These are phyloP conservation scores for Remorina albescens DNA, from an alignment of 2,797 vertebrate species.

Conservation along the genomic window DNA sequence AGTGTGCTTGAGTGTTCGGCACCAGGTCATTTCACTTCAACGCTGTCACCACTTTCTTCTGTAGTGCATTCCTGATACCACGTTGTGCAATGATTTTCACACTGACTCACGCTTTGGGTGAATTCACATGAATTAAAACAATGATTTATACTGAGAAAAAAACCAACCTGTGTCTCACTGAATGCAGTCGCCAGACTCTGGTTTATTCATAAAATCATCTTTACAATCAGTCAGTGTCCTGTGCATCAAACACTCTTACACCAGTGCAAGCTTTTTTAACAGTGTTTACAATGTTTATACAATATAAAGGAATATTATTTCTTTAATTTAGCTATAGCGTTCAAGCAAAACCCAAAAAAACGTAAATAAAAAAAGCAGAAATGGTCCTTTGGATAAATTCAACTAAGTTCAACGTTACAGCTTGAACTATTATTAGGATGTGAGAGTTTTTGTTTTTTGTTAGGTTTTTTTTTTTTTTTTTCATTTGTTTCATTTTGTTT, in stretches of 20 bases:
- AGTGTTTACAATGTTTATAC: not conserved
- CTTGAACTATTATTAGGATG: not conserved
- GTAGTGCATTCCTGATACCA: conserved; percentile 23
- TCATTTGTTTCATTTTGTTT: too few species aligned
- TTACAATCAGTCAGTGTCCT: not conserved
- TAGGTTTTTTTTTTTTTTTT: too few species aligned
- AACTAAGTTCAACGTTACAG: not conserved
- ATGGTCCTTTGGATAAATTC: not conserved
- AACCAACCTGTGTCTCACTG: conserved; percentile 12
- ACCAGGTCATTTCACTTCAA: conserved; percentile 18
- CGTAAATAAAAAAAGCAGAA: not conserved
- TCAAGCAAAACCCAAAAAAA: not conserved
- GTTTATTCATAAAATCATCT: conserved; percentile 42
- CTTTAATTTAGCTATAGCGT: not conserved
- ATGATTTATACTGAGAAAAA: conserved; percentile 44
- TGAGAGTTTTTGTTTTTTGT: too few species aligned
- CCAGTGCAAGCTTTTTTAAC: not conserved
- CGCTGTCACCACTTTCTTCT: conserved; percentile 7
- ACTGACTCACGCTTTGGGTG: conserved; percentile 28
- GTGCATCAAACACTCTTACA: conserved; percentile 3
- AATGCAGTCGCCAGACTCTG: not conserved
- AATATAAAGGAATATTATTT: not conserved
- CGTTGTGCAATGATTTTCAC: conserved; percentile 17
- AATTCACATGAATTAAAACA: conserved; percentile 65
- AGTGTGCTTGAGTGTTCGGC: not conserved